Evolutionary conservation across 2,888 invertebrate genomes (phyloP).

Genomic region (Xanthorhoe spadicearia): DNA sequence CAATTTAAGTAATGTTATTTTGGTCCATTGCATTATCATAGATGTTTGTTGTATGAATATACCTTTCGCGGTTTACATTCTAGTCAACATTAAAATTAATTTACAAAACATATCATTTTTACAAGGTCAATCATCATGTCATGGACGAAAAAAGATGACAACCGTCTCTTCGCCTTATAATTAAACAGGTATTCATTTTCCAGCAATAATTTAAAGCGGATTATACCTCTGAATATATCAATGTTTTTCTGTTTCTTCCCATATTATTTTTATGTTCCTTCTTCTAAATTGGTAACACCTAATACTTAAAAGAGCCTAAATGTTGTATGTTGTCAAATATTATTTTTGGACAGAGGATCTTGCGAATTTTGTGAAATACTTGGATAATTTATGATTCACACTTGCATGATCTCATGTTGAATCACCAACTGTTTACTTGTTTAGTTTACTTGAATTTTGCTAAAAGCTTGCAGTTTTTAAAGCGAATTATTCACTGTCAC

Average conservation of each 20-base stretch:
- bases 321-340: neutral
- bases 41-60: no score
- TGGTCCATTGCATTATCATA: conserved; percentile 1
- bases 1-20: conserved; percentile 15
- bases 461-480: conserved; percentile 9
- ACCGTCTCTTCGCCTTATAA: no score
- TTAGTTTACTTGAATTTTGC: conserved; percentile 11
- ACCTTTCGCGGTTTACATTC: no score
- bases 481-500: neutral
- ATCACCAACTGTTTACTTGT: conserved; percentile 43
- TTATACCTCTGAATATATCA: no score
- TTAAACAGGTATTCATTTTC: no score
- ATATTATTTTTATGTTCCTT: neutral
- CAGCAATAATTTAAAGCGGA: no score
- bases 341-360: conserved; percentile 5
- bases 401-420: conserved; percentile 51
- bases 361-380: conserved; percentile 21
- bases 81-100: no score
- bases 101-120: no score
- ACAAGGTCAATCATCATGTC: no score
- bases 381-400: conserved; percentile 39
- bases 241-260: no score
- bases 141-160: no score
- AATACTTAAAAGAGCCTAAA: neutral
- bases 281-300: neutral